Evolutionary conservation across 1,140 invertebrate genomes (phyloP).

Genomic region (Yoshiicerus persimilis): DNA sequence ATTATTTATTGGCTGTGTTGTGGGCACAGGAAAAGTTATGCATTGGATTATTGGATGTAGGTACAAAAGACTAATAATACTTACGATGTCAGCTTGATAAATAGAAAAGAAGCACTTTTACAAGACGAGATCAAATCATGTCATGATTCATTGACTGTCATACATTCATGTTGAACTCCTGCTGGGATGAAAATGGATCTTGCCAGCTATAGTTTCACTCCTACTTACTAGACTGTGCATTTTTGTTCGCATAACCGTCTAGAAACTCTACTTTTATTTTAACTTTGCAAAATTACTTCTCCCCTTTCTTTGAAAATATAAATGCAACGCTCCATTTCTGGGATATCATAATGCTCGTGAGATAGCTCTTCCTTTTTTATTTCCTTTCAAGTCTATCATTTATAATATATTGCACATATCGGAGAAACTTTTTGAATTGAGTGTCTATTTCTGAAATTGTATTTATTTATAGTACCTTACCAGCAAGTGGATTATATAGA

Average conservation of each 20-base stretch:
- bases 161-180: neutral
- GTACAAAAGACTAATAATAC: neutral
- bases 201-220: neutral
- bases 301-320: neutral
- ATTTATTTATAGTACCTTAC: no score
- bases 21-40: neutral
- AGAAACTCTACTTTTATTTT: neutral
- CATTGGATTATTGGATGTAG: neutral
- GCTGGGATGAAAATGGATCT: constrained; percentile 30
- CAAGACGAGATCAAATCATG: constrained; percentile 22
- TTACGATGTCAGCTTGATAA: neutral
- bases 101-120: neutral
- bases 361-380: no score
- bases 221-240: neutral
- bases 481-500: no score
- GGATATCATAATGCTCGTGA: no score
- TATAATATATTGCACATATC: no score
- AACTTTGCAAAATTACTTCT: neutral
- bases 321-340: neutral
- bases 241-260: neutral
- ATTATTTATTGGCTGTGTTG: neutral
- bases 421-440: no score
- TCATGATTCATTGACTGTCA: constrained; percentile 36
- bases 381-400: no score
- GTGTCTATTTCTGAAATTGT: no score